These are phyloP conservation scores for Tiliacea citrago DNA, from an alignment of 2,888 invertebrate species.

Conservation along the genomic window DNA sequence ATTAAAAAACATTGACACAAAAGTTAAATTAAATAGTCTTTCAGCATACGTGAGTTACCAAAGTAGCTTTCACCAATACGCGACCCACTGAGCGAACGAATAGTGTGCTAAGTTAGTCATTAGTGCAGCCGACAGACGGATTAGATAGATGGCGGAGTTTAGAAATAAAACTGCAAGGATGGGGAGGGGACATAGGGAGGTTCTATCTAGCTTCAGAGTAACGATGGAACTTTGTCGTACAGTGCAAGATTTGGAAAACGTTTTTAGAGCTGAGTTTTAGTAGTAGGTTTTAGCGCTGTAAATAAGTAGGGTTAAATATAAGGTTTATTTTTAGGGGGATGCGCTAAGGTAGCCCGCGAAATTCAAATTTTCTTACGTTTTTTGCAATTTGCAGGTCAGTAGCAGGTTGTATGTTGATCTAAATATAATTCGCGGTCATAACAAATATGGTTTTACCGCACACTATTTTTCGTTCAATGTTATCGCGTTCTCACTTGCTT, in stretches of 20 bases:
- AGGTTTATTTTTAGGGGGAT: no score
- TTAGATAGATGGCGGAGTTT: constrained; percentile 39
- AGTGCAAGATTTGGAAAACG: not conserved
- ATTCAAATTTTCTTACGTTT: no score
- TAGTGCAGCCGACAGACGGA: constrained; percentile 53
- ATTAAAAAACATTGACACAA: no score
- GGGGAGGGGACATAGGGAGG: not conserved
- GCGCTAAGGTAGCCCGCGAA: no score
- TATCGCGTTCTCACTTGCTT: no score
- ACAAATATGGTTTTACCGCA: no score
- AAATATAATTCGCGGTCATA: no score
- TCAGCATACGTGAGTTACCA: not conserved
- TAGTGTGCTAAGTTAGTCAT: constrained; percentile 64
- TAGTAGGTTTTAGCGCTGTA: not conserved
- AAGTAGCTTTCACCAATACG: constrained; percentile 21
- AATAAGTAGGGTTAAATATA: not conserved
- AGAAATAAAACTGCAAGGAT: constrained; percentile 34
- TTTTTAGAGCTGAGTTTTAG: no score
- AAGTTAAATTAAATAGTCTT: not conserved
- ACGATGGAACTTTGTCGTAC: not conserved
- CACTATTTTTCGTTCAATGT: no score
- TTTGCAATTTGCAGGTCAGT: no score
- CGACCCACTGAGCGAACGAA: constrained; percentile 35
- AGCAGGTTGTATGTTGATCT: no score
- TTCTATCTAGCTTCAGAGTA: constrained; percentile 2